Conservation (phyloP, 1,140 invertebrate genomes). For the Diachasmimorpha longicaudata region DNA sequence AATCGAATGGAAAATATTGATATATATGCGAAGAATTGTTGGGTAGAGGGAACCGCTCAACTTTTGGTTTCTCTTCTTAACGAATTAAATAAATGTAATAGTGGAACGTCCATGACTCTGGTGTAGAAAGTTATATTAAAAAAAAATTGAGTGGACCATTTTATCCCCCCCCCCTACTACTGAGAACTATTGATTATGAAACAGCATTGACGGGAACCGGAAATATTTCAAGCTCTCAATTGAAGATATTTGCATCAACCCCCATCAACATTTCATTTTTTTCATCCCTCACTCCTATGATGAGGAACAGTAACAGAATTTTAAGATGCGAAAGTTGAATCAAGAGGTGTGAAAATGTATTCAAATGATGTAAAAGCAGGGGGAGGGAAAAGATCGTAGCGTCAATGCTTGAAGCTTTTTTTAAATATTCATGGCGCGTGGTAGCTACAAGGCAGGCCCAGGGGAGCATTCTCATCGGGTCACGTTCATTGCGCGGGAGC, state of each 20-base stretch:
- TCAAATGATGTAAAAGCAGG: not conserved
- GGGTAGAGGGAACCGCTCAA: no score
- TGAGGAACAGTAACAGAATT: not conserved
- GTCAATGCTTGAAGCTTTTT: not conserved
- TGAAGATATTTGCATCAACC: not conserved
- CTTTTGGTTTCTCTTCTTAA: no score
- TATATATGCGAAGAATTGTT: no score
- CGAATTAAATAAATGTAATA: no score
- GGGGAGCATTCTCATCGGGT: not conserved
- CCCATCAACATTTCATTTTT: not conserved
- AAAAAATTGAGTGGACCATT: no score
- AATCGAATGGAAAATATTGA: no score
- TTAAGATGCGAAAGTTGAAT: not conserved
- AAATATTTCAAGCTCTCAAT: not conserved
- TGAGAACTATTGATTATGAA: not conserved
- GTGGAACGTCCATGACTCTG: no score
- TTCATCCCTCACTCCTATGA: not conserved
- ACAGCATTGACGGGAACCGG: not conserved
- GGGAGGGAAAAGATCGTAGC: not conserved
- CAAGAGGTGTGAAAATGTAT: not conserved
- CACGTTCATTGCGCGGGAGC: conserved; percentile 13
- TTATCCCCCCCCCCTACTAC: no score
- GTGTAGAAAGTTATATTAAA: no score
- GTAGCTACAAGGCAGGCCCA: not conserved
- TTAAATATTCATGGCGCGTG: conserved; percentile 10